These are phyloP conservation scores for Harpagifer antarcticus DNA, from an alignment of 2,797 vertebrate genomes.

Conservation along the genomic window DNA sequence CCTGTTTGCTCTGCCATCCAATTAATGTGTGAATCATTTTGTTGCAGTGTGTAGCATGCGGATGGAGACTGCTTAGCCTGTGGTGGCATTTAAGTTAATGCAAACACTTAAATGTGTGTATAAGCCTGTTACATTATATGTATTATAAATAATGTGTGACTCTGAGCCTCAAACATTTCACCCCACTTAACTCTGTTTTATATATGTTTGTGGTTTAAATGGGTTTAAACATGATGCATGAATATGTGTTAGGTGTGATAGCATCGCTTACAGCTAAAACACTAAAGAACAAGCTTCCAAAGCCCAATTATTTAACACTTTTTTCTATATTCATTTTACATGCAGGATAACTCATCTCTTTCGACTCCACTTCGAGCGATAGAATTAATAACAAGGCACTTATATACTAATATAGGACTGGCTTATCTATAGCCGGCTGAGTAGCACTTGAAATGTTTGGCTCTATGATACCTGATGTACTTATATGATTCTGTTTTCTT, in stretches of 20 bases:
- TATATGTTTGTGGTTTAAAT: background rate
- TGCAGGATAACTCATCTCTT: too few species aligned
- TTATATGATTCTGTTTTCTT: too few species aligned
- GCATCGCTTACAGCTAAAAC: background rate
- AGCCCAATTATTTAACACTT: background rate
- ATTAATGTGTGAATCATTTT: conserved; percentile 70
- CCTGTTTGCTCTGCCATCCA: conserved; percentile 64
- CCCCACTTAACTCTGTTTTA: background rate
- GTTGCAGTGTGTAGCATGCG: conserved; percentile 46
- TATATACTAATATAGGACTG: too few species aligned
- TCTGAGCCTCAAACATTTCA: background rate
- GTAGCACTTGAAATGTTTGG: too few species aligned
- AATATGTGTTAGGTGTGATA: background rate
- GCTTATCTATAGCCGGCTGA: too few species aligned
- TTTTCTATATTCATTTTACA: background rate
- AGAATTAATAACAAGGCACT: too few species aligned
- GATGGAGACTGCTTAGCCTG: conserved; percentile 41
- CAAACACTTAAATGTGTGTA: conserved; percentile 33
- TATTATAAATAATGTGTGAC: conserved; percentile 17
- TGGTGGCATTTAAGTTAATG: conserved; percentile 35
- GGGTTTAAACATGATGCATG: background rate
- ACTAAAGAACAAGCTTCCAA: background rate
- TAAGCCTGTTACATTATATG: conserved; percentile 12
- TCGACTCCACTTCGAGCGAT: too few species aligned
- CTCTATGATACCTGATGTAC: too few species aligned